phyloP scores from a whole-genome alignment of 37 sponge, comb jelly and placozoan species.

The Geodia barretti region DNA sequence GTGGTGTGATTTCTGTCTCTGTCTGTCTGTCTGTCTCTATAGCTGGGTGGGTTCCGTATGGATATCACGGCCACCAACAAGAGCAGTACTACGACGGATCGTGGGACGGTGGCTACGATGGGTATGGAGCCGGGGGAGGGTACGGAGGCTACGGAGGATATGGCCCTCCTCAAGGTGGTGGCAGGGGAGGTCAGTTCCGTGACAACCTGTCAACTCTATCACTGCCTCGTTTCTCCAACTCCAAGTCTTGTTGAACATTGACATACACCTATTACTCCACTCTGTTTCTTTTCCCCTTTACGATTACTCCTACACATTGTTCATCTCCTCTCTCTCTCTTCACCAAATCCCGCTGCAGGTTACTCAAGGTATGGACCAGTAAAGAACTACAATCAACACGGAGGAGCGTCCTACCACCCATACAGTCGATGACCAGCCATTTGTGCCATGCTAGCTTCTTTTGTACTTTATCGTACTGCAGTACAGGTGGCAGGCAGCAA shows the following conservation, averaged over 20 bases:
- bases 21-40: too few relatives aligned
- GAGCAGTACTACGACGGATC: not conserved
- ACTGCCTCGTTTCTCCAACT: not conserved
- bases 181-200: not conserved
- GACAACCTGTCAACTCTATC: not conserved
- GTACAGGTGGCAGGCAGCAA: too few relatives aligned
- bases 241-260: too few relatives aligned
- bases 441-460: too few relatives aligned
- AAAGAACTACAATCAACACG: slow-evolving; percentile 36
- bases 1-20: too few relatives aligned
- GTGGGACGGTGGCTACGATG: slow-evolving; percentile 13
- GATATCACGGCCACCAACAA: not conserved
- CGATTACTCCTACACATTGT: too few relatives aligned
- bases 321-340: too few relatives aligned
- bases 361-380: slow-evolving; percentile 72
- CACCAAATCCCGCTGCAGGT: slow-evolving; percentile 20
- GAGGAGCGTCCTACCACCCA: slow-evolving; percentile 42
- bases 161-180: not conserved
- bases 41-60: not conserved
- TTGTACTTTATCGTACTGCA: too few relatives aligned
- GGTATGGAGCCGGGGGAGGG: slow-evolving; percentile 10
- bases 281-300: too few relatives aligned
- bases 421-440: slow-evolving; percentile 52
- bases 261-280: too few relatives aligned
- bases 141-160: slow-evolving; percentile 15